These are phyloP conservation scores for Sogatella furcifera DNA, from an alignment of 1,140 invertebrate species.

Conservation along the genomic window DNA sequence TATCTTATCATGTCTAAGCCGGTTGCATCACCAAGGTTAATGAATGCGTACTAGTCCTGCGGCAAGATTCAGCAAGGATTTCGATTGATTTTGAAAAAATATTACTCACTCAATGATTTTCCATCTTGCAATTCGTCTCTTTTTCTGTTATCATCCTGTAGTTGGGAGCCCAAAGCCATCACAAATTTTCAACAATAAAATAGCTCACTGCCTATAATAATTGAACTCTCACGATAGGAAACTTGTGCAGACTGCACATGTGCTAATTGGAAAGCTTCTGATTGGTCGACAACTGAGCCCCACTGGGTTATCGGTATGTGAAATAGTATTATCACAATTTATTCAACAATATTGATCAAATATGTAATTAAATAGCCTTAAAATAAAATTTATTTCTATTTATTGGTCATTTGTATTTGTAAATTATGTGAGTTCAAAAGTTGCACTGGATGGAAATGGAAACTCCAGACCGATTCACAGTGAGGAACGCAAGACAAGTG, in stretches of 20 bases:
- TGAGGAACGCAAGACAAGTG: too few species aligned
- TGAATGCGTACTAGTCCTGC: background rate
- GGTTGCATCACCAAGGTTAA: conserved; percentile 3
- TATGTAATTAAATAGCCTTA: too few species aligned
- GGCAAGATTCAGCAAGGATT: background rate
- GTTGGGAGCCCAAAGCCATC: background rate
- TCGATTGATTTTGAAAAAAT: background rate
- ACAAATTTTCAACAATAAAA: background rate
- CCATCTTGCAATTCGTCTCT: background rate
- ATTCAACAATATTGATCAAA: too few species aligned
- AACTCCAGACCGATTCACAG: too few species aligned
- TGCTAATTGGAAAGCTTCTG: background rate
- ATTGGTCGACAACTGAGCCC: background rate
- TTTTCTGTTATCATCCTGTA: background rate
- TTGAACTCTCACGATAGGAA: background rate
- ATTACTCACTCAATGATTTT: background rate
- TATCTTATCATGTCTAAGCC: background rate
- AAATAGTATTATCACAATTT: too few species aligned
- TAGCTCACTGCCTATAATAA: background rate
- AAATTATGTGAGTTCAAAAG: too few species aligned
- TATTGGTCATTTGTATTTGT: too few species aligned
- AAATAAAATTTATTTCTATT: too few species aligned
- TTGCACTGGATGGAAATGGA: too few species aligned
- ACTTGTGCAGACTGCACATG: background rate
- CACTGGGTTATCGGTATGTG: background rate